These are phyloP conservation scores for Lampris megalopsis DNA, from an alignment of 2,113 vertebrate genomes.

Conservation along the genomic window DNA sequence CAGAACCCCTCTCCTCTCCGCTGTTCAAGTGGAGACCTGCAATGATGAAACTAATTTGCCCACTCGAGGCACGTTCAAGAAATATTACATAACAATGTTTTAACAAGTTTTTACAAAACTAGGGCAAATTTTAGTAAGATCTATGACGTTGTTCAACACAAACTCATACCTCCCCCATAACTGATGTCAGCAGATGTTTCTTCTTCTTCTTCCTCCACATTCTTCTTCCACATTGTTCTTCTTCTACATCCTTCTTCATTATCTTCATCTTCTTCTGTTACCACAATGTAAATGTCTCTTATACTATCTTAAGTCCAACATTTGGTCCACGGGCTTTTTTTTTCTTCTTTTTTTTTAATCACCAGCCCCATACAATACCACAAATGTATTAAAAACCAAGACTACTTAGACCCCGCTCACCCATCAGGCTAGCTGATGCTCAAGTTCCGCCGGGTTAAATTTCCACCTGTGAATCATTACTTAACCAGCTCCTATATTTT, in stretches of 20 bases:
- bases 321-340: constrained; percentile 1
- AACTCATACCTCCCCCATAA: neutral
- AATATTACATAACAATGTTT: neutral
- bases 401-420: constrained; percentile 15
- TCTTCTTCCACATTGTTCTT: no score
- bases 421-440: neutral
- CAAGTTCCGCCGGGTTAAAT: neutral
- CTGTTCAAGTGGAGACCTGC: no score
- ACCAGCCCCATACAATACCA: neutral
- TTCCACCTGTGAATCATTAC: constrained; percentile 1
- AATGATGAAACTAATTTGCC: no score
- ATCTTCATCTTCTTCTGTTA: neutral
- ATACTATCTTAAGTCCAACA: neutral
- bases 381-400: neutral
- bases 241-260: no score
- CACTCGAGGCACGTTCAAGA: no score
- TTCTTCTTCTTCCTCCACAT: no score
- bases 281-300: neutral
- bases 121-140: neutral
- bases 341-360: neutral
- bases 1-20: no score
- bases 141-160: constrained; percentile 11
- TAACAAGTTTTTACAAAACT: neutral
- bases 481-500: neutral
- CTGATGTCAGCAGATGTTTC: neutral